Evolutionary conservation across 37 sponge, comb jelly and placozoan genomes (phyloP), one percentile per base, ranked within the genome.

Genomic region (Hormiphora californensis): DNA sequence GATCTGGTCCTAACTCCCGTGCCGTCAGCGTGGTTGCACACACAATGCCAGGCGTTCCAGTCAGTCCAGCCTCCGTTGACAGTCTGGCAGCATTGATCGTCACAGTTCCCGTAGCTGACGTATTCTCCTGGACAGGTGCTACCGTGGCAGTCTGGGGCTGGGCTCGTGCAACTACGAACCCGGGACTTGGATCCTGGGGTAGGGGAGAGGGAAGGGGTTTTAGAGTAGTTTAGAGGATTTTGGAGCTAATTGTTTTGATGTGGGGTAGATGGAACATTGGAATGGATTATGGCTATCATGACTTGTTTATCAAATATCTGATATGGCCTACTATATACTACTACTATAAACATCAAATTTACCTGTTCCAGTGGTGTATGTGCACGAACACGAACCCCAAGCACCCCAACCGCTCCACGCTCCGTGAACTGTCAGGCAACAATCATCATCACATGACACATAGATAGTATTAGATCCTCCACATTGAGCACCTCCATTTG

Each of bases 81-180:
- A n/a, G 23, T 57, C 59, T n/a, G 59, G 21, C 59, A 57, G 59
- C 59, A 57, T 30, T 57, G 59, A 57, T 57, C 59, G 23, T 57
- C 59, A 57, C 59, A 57, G 3, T 4, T 27, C 25, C 59, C 59
- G 5, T 4, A 4, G 17, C 25, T 30, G 28, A 27, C 59, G 22
- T 4, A 4, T 4, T 57, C 59, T 57, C 59, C 59, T 30, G 5
- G 28, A 57, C 59, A 57, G 3, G 59, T 57, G 4, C 25, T 57
- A 4, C 59, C 59, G 4, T 30, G 11, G 25, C 59, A 57, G 28
- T 30, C 19, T 4, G 59, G 59, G 3, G 25, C 22, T 12, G 59
- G 59, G 25, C 25, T 30, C 4, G 25, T 57, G 21, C 59, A 57
- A 30, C 25, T 27, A 3, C 59, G 59, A 27, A 27, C 25, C 59